Percentiles rank a stretch among this genome's conserved stretches.
These are phyloP conservation scores for Arnoldichthys spilopterus DNA, from an alignment of 2,797 vertebrate species.

Conservation along the genomic window DNA sequence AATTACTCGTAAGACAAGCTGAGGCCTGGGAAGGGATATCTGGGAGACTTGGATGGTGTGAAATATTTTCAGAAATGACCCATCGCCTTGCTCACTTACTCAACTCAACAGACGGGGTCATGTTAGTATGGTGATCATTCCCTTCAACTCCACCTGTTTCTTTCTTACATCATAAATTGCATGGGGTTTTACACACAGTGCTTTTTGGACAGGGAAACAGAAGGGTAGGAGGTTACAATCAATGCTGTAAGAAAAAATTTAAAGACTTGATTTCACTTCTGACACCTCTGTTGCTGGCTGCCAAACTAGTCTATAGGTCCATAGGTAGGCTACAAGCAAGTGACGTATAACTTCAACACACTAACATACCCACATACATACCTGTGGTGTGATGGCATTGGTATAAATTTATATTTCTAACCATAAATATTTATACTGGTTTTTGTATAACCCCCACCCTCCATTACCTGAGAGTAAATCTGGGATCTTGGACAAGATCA, in stretches of 20 bases:
- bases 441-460: no score
- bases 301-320: not conserved
- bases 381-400: no score
- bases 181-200: slow-evolving; percentile 4
- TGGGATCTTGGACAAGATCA: no score
- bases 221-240: not conserved
- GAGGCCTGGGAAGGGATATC: slow-evolving; percentile 23
- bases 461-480: no score
- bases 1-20: slow-evolving; percentile 41
- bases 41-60: slow-evolving; percentile 42
- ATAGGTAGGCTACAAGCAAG: no score
- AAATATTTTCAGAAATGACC: slow-evolving; percentile 48
- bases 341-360: no score
- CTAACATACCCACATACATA: no score
- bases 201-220: not conserved
- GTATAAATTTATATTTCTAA: no score
- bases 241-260: no score
- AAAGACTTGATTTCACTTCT: not conserved
- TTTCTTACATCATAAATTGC: not conserved
- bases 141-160: slow-evolving; percentile 23
- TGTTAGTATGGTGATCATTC: slow-evolving; percentile 17
- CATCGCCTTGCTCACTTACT: slow-evolving; percentile 32
- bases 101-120: not conserved
- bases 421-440: no score
- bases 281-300: not conserved